Evolutionary conservation across 2,113 vertebrate species (phyloP).

Genomic region (Diadophis punctatus): DNA sequence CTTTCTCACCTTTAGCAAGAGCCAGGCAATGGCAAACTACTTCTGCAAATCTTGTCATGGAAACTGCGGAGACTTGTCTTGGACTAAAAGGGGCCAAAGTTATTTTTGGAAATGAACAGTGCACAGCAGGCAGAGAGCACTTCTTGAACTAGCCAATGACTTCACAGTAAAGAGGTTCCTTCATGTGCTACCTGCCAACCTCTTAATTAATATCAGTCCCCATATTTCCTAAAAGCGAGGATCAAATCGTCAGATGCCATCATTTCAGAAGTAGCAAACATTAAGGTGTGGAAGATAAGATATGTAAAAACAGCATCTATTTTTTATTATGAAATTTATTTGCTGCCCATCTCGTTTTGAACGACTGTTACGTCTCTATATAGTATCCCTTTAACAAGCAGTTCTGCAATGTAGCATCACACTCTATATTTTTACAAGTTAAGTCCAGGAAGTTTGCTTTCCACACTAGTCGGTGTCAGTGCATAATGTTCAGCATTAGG

Average conservation of each 20-base stretch:
- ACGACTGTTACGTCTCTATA: neutral
- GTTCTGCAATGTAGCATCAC: neutral
- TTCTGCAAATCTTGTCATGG: neutral
- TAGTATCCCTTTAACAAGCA: neutral
- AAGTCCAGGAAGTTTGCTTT: neutral
- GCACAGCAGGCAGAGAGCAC: neutral
- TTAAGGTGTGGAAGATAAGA: neutral
- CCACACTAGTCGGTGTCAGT: neutral
- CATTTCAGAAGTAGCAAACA: neutral
- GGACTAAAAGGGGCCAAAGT: neutral
- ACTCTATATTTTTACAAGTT: neutral
- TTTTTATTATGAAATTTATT: neutral
- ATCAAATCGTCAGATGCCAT: neutral
- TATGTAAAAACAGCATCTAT: neutral
- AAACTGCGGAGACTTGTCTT: neutral
- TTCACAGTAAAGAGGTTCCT: neutral
- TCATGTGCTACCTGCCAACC: neutral
- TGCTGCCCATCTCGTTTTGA: neutral
- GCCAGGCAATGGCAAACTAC: neutral
- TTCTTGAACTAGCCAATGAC: neutral
- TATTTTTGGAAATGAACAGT: neutral
- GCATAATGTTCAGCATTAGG: conserved; percentile 10
- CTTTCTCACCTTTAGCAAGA: neutral
- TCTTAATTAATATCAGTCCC: neutral
- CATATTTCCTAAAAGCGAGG: neutral